phyloP scores from a whole-genome alignment of 2,113 vertebrate genomes.

The Aleadryas rufinucha region DNA sequence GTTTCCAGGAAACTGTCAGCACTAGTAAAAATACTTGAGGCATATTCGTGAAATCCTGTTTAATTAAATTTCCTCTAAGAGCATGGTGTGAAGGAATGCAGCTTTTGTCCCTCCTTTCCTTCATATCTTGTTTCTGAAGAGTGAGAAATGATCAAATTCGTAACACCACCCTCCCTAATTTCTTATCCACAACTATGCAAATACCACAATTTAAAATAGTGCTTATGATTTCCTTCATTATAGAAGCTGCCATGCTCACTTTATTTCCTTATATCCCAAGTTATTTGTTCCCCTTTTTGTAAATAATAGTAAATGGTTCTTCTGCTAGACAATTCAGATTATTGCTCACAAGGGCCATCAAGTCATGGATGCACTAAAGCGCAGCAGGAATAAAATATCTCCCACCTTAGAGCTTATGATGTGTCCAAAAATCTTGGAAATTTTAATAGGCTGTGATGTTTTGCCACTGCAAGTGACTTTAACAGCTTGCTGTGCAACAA shows the following conservation, averaged over 20 bases:
- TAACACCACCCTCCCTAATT: neutral
- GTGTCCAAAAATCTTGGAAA: constrained; percentile 34
- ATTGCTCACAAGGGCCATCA: constrained; percentile 62
- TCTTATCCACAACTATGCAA: neutral
- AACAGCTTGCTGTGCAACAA: constrained; percentile 39
- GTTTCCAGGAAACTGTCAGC: neutral
- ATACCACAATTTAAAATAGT: neutral
- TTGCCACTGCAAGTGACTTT: constrained; percentile 64
- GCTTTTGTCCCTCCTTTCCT: neutral
- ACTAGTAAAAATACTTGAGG: neutral
- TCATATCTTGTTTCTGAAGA: neutral
- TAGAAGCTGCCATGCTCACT: neutral
- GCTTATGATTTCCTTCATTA: neutral
- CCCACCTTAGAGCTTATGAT: neutral
- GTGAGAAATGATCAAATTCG: neutral
- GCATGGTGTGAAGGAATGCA: neutral
- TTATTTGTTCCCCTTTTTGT: constrained; percentile 27
- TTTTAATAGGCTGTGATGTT: constrained; percentile 31
- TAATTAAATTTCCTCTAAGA: neutral
- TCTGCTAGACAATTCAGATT: constrained; percentile 52
- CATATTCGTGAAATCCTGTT: neutral
- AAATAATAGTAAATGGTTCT: constrained; percentile 34
- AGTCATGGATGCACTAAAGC: constrained; percentile 34
- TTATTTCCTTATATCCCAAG: constrained; percentile 4
- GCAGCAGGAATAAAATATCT: constrained; percentile 34